Percentiles rank a stretch among this genome's conserved stretches.
Conservation (phyloP, 1,140 invertebrate species). For the Heliconius melpomene region DNA sequence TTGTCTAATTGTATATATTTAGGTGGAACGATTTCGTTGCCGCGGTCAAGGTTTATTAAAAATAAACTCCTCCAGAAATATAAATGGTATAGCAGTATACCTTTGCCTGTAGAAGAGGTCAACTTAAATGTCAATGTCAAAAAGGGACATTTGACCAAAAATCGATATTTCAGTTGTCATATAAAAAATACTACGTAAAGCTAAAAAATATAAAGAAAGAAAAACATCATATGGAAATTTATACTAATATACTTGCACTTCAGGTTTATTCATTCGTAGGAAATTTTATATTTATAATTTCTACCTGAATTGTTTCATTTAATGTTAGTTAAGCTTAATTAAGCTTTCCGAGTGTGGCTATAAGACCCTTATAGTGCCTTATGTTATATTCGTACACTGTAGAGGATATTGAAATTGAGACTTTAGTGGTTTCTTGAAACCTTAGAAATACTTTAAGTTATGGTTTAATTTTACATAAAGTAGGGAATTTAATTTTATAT, state of each 20-base stretch:
- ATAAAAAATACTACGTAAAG: no score
- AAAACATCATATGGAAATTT: no score
- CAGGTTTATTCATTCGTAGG: no score
- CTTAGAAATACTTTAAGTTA: not conserved
- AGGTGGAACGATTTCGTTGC: not conserved
- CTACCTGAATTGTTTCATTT: not conserved
- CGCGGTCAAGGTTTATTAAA: slow-evolving; percentile 8
- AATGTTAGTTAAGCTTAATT: not conserved
- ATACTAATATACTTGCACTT: no score
- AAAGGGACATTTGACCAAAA: not conserved
- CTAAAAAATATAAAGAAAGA: no score
- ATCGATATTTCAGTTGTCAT: not conserved
- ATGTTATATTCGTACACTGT: no score
- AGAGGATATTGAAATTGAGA: not conserved
- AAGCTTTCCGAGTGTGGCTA: not conserved
- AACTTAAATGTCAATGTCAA: slow-evolving; percentile 11
- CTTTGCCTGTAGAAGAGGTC: not conserved
- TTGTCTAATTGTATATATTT: not conserved
- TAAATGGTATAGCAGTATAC: not conserved
- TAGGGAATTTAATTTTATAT: not conserved
- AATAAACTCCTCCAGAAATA: slow-evolving; percentile 5
- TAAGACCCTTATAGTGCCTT: not conserved
- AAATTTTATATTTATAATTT: not conserved
- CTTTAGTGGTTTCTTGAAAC: slow-evolving; percentile 11
- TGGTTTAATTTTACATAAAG: slow-evolving; percentile 4